phyloP scores from a whole-genome alignment of 2,797 vertebrate genomes.

The Myotis findleyi region DNA sequence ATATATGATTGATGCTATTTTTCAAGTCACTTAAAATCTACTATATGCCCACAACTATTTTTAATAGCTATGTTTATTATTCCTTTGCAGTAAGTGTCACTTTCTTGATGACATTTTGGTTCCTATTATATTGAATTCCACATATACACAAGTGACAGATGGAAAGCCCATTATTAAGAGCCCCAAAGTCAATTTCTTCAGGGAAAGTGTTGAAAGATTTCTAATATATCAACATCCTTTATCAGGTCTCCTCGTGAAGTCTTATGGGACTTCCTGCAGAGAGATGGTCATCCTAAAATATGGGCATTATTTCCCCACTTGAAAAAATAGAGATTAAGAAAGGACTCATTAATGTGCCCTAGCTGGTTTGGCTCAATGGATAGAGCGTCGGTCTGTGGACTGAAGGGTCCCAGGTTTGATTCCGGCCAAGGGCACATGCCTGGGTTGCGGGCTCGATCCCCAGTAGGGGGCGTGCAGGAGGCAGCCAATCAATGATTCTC shows the following conservation, averaged over 20 bases:
- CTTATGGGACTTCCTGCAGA: not conserved
- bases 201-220: not conserved
- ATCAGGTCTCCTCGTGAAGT: not conserved
- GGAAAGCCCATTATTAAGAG: conserved; percentile 23
- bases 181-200: conserved; percentile 41
- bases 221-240: not conserved
- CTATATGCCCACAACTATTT: not conserved
- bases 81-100: not conserved
- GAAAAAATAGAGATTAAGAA: not conserved
- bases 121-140: conserved; percentile 10
- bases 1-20: not conserved
- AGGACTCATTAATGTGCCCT: no score
- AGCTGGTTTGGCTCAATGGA: no score
- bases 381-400: no score
- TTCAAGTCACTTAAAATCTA: conserved; percentile 59
- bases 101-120: conserved; percentile 27
- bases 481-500: no score
- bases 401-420: no score
- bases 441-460: no score
- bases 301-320: not conserved
- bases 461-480: no score
- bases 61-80: conserved; percentile 30
- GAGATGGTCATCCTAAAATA: not conserved
- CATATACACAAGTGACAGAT: not conserved
- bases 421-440: no score